phyloP scores from a whole-genome alignment of 2,113 vertebrate species.

The Zootoca vivipara region DNA sequence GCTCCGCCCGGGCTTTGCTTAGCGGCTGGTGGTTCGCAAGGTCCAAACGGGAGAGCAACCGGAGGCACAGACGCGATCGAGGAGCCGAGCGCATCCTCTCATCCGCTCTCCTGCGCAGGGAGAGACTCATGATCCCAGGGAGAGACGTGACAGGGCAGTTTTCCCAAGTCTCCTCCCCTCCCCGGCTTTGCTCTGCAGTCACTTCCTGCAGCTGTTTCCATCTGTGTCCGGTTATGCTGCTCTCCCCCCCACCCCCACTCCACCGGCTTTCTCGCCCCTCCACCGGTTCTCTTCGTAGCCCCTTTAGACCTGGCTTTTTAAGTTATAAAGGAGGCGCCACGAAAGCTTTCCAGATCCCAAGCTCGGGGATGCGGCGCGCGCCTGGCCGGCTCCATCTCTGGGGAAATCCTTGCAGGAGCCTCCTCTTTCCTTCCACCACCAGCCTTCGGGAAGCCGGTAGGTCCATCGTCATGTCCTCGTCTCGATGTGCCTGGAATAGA shows the following conservation, averaged over 20 bases:
- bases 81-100: not conserved
- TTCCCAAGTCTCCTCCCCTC: conserved; percentile 53
- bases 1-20: not conserved
- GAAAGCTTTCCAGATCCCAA: not conserved
- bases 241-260: conserved; percentile 37
- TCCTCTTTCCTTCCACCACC: not conserved
- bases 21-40: too few species aligned
- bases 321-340: not conserved
- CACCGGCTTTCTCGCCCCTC: not conserved
- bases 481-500: too few species aligned
- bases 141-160: conserved; percentile 34
- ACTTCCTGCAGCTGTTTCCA: conserved; percentile 78
- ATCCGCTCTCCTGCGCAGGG: not conserved
- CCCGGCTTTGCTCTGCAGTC: conserved; percentile 57
- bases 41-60: not conserved
- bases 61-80: not conserved
- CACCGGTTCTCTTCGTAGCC: not conserved
- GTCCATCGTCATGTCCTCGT: conserved; percentile 5
- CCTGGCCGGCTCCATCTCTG: not conserved
- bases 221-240: conserved; percentile 34
- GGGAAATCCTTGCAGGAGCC: not conserved
- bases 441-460: conserved; percentile 49
- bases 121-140: not conserved
- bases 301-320: not conserved
- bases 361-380: not conserved